Percentiles rank a stretch among this genome's conserved stretches.
Evolutionary conservation across 2,888 invertebrate genomes (phyloP).

Genomic region (Slavum lentiscoides): DNA sequence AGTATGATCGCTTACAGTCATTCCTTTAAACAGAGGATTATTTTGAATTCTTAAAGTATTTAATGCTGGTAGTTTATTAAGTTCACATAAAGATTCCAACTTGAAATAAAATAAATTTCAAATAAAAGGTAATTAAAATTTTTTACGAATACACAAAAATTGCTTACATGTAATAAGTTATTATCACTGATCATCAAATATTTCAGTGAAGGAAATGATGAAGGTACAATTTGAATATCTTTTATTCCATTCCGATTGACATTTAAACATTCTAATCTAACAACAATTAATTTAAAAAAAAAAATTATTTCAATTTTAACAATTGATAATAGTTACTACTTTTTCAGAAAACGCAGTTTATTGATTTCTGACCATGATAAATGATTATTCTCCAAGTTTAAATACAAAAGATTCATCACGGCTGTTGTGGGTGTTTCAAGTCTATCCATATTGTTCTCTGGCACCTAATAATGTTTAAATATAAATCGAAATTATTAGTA

Average conservation of each 20-base stretch:
- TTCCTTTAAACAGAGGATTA: constrained; percentile 34
- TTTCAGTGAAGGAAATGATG: constrained; percentile 33
- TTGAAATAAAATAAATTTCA: not conserved
- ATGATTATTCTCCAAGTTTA: constrained; percentile 45
- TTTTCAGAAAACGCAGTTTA: constrained; percentile 28
- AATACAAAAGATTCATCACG: constrained; percentile 2
- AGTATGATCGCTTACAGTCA: constrained; percentile 41
- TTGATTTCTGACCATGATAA: constrained; percentile 44
- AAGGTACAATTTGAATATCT: constrained; percentile 21
- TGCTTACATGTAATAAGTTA: constrained; percentile 23
- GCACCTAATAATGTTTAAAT: constrained; percentile 9
- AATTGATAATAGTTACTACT: constrained; percentile 25
- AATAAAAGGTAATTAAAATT: too few species aligned
- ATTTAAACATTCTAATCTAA: constrained; percentile 44
- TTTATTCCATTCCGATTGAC: constrained; percentile 38
- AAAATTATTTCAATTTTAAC: not conserved
- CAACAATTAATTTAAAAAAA: constrained; percentile 1
- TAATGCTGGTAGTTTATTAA: constrained; percentile 34
- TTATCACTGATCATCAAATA: constrained; percentile 48
- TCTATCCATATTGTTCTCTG: constrained; percentile 30
- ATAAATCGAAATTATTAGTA: not conserved
- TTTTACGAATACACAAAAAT: too few species aligned
- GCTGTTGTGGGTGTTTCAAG: constrained; percentile 2
- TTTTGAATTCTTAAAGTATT: constrained; percentile 46
- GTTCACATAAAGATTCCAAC: constrained; percentile 35